phyloP scores from a whole-genome alignment of 2,113 vertebrate genomes.

The Aix galericulata region DNA sequence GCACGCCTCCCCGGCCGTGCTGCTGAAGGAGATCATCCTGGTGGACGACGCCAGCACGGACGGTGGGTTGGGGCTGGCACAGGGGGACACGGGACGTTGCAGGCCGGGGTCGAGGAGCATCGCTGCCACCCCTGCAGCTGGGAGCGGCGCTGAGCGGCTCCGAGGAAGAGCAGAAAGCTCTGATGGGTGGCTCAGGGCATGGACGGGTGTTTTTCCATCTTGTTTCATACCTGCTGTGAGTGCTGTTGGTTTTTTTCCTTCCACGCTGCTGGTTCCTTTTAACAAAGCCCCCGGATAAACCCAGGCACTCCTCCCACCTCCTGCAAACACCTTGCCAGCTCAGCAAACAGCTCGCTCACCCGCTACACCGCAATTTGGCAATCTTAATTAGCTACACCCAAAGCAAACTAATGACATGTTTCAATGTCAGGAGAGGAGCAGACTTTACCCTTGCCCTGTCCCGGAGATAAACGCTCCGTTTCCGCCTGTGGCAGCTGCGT shows the following conservation, averaged over 20 bases:
- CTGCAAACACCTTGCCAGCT: background rate
- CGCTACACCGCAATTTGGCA: background rate
- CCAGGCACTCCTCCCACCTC: accelerated
- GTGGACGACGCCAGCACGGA: constrained; percentile 94
- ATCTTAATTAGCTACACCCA: background rate
- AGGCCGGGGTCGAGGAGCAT: accelerated
- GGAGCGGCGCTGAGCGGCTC: accelerated
- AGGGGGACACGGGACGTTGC: accelerated
- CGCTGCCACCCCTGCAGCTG: background rate
- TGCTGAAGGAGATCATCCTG: constrained; percentile 91
- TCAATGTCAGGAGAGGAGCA: accelerated
- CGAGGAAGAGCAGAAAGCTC: background rate
- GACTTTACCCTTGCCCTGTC: background rate
- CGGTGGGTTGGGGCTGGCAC: constrained; percentile 71
- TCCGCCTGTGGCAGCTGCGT: accelerated
- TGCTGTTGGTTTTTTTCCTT: accelerated
- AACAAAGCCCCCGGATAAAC: background rate
- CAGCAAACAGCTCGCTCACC: background rate
- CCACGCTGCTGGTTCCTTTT: too few relatives aligned
- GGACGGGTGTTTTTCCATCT: accelerated
- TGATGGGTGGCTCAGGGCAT: background rate
- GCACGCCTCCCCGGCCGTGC: constrained; percentile 83
- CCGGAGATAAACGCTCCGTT: background rate
- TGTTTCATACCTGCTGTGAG: accelerated
- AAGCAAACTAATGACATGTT: background rate